These are phyloP conservation scores for Leptopilina clavipes DNA, from an alignment of 1,140 invertebrate species.

Conservation along the genomic window DNA sequence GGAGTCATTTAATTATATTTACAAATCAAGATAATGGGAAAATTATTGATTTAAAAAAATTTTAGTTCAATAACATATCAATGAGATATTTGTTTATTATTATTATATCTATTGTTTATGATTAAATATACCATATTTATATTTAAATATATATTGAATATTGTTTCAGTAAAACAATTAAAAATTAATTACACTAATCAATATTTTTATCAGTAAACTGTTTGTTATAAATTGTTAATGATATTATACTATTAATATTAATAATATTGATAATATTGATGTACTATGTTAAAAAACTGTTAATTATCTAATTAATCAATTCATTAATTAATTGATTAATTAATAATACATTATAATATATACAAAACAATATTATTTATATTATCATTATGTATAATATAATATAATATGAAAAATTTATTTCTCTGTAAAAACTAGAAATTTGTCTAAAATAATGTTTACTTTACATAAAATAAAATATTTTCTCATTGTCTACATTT, in stretches of 20 bases:
- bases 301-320: no score
- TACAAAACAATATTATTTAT: no score
- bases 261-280: no score
- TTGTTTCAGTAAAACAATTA: not conserved
- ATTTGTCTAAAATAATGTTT: not conserved
- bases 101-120: no score
- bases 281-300: no score
- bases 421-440: not conserved
- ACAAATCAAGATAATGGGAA: not conserved
- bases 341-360: no score
- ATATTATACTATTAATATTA: no score
- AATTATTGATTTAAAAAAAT: not conserved
- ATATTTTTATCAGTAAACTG: no score
- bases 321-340: not conserved
- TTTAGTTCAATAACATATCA: conserved; percentile 18
- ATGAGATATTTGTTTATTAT: not conserved
- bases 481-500: conserved; percentile 13
- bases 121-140: no score
- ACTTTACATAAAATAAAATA: not conserved
- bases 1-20: not conserved
- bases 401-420: not conserved
- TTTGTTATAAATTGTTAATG: no score
- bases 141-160: not conserved
- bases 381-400: no score
- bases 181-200: not conserved